Conservation (phyloP, 2,113 vertebrate genomes). For the Sphyrna mokarran region DNA sequence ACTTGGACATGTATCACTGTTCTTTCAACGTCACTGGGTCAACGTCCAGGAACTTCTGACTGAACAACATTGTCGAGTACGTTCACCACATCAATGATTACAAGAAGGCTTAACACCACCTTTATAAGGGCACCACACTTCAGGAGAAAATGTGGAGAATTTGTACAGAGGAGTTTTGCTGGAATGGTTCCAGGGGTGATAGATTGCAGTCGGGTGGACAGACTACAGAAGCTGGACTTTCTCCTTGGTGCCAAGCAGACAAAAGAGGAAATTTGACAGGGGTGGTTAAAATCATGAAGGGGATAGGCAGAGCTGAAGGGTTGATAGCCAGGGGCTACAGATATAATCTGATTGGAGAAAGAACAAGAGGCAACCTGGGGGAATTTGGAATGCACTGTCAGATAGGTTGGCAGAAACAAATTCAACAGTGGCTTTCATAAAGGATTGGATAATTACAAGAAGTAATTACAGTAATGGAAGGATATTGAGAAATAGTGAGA, state of each 20-base stretch:
- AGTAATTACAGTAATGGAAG: too few relatives aligned
- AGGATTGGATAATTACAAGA: too few relatives aligned
- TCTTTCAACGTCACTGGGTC: background rate
- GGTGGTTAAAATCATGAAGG: too few relatives aligned
- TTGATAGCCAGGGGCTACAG: too few relatives aligned
- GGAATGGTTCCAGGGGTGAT: background rate
- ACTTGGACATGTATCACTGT: background rate
- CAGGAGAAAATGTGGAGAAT: background rate
- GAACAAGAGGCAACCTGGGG: too few relatives aligned
- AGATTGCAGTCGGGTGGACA: background rate
- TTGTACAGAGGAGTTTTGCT: background rate
- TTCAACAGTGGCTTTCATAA: too few relatives aligned
- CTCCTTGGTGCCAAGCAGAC: background rate
- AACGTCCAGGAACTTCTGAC: background rate
- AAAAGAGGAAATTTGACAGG: too few relatives aligned
- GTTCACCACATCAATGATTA: background rate
- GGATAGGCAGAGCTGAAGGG: too few relatives aligned
- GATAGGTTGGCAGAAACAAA: too few relatives aligned
- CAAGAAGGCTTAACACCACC: background rate
- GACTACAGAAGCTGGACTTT: background rate
- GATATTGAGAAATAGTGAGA: too few relatives aligned
- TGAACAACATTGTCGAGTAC: background rate
- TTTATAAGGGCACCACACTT: background rate
- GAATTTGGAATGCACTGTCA: too few relatives aligned
- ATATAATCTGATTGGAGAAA: too few relatives aligned